Evolutionary conservation across 2,888 invertebrate genomes (phyloP), one percentile per base, ranked within the genome.

Genomic region (Matsumyia berberina): DNA sequence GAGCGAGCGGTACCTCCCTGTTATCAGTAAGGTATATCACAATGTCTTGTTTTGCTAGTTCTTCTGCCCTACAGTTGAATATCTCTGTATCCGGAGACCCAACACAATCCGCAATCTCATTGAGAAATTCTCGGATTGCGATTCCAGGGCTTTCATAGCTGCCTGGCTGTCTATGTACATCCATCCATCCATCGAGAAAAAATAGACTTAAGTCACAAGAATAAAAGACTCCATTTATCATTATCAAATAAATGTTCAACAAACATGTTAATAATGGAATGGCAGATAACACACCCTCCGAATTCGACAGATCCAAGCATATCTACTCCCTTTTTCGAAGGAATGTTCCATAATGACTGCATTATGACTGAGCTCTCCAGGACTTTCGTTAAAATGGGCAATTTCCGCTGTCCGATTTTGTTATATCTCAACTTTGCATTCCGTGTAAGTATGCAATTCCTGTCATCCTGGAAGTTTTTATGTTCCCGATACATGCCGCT

Each of bases 391-490:
- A 15, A 60, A 60, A 60, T 0, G 17, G n/a, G 35, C 24, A 12
- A 15, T 31, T 44, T 44, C 17, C 24, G 24, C 11, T 19, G 17
- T 24, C 31, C 51, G 0, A 53, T 53, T 33, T 4, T n/a, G n/a
- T 53, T 49, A 6, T 62, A 66, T 51, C 51, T 53, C 15, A 33
- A 11, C n/a, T 51, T 39, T 37, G 19, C 12, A 51, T 67, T 57
- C 24, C 76, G 76, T 76, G 76, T 58, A 51, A 57, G 42, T 58
- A 66, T 31, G 33, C 39, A 51, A 51, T 76, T 76, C 44, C 31
- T 1, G 53, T 42, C 53, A 42, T 37, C 15, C n/a, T n/a, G 17
- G 35, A 12, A 19, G 39, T 49, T 17, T 76, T 42, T 31, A 49
- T 67, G 49, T 42, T 35, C 19, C 19, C 39, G 19, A 49, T 42